Base-by-base conservation (phyloP, 2,797 vertebrate genomes). In the Myripristis murdjan region DNA sequence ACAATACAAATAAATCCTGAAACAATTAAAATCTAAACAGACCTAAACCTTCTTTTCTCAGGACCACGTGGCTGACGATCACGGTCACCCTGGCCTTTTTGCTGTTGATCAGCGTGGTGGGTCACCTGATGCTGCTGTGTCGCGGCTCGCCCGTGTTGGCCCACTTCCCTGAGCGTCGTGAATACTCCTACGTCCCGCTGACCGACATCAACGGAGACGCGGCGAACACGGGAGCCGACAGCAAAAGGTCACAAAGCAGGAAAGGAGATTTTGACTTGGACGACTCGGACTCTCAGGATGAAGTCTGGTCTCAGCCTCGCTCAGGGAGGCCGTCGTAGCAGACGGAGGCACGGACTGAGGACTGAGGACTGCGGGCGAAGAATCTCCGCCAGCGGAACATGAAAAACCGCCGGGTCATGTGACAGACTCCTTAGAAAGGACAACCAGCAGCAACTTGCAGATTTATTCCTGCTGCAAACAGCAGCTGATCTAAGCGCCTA, bases 131-230 rank as follows among this genome's bases (percentile, higher is more conserved):
- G 16, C 80, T 44, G 41, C 64, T 43, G 5, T 87, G 83, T 57
- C 52, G 70, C 48, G 47, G 79, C 72, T 61, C 69, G 22, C 1
- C 8, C 46, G 24, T 7, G 22, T 2, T 6, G 0, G 12, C 28
- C 22, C 47, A 0, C 73, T n/a, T 39, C 24, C 12, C 56, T 0
- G 0, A 62, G 0, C 66, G 46, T 0, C 69, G 12, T 0, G 80
- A 81, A 51, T 94, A 93, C 85, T 83, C 92, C 35, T 95, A 93
- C 23, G 57, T 93, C 39, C 93, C 92, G 0, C 83, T 95, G 70
- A 60, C n/a, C 4, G 26, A 89, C 52, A 77, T 93, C 55, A 88
- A 89, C 4, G 33, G 81, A n/a, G 61, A 5, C 0, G 18, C 47
- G 2, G 5, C n/a, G n/a, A n/a, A n/a, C n/a, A n/a, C n/a, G n/a